Percentiles rank a stretch among this genome's conserved stretches.
phyloP scores from a whole-genome alignment of 2,797 vertebrate genomes.

The Prionace glauca region DNA sequence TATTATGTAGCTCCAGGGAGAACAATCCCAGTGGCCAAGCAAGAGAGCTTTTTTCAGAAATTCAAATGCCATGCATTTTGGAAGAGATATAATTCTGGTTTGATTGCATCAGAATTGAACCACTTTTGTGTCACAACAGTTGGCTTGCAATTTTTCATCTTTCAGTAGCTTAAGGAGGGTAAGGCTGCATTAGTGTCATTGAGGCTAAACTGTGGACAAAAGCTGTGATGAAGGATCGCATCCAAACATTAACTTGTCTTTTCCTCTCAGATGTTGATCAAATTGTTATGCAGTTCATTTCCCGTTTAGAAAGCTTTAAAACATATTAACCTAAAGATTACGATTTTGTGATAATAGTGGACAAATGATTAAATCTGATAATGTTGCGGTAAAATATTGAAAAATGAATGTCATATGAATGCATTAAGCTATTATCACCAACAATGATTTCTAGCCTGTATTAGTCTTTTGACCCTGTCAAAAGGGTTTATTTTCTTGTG shows the following conservation, averaged over 20 bases:
- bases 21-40: background rate
- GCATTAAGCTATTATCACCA: background rate
- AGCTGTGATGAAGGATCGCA: background rate
- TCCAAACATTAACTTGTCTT: conserved; percentile 13
- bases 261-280: background rate
- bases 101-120: background rate
- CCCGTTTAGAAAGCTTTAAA: background rate
- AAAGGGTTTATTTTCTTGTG: conserved; percentile 11
- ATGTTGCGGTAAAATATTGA: background rate
- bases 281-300: conserved; percentile 9
- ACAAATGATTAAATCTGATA: conserved; percentile 30
- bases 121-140: background rate
- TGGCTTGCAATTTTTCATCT: background rate
- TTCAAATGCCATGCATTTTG: background rate
- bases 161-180: background rate
- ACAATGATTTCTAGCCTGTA: background rate
- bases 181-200: background rate
- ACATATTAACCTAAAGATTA: background rate
- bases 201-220: background rate
- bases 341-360: background rate
- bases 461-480: background rate
- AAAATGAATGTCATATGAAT: conserved; percentile 24
- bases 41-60: background rate
- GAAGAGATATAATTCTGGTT: background rate
- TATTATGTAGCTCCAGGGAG: too few relatives aligned